These are phyloP conservation scores for Sitophilus oryzae DNA, from an alignment of 1,140 invertebrate species.

Conservation along the genomic window DNA sequence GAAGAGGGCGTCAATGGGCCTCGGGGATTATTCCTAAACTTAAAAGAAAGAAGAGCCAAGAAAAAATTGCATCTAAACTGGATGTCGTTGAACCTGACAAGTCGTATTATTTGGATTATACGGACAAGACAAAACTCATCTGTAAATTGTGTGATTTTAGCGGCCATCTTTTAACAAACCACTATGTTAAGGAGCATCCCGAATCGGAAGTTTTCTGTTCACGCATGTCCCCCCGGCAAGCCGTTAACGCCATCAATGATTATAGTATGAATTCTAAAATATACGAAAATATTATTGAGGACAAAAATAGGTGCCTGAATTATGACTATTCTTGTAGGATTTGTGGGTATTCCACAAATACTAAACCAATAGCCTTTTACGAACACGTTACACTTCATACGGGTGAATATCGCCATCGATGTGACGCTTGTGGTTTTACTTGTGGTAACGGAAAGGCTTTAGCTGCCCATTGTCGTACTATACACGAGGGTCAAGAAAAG, in stretches of 20 bases:
- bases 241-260: constrained; percentile 47
- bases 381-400: constrained; percentile 67
- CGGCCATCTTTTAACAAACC: constrained; percentile 57
- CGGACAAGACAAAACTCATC: constrained; percentile 39
- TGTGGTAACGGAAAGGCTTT: constrained; percentile 45
- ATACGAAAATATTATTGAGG: constrained; percentile 19
- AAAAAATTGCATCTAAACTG: background rate
- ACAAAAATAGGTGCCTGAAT: constrained; percentile 15
- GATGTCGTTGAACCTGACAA: constrained; percentile 30
- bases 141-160: constrained; percentile 55
- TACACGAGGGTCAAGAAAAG: constrained; percentile 20
- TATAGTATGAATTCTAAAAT: constrained; percentile 22
- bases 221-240: constrained; percentile 48
- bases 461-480: constrained; percentile 41
- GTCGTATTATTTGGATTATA: constrained; percentile 32
- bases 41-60: constrained; percentile 20
- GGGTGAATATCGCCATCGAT: constrained; percentile 62
- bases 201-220: constrained; percentile 59
- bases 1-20: constrained; percentile 26
- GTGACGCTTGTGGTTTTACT: constrained; percentile 51
- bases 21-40: constrained; percentile 23
- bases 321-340: constrained; percentile 32
- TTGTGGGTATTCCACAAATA: constrained; percentile 27
- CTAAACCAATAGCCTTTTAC: constrained; percentile 28
- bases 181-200: constrained; percentile 58